These are phyloP conservation scores for Halocaridina rubra DNA, from an alignment of 2,888 invertebrate genomes.

Conservation along the genomic window DNA sequence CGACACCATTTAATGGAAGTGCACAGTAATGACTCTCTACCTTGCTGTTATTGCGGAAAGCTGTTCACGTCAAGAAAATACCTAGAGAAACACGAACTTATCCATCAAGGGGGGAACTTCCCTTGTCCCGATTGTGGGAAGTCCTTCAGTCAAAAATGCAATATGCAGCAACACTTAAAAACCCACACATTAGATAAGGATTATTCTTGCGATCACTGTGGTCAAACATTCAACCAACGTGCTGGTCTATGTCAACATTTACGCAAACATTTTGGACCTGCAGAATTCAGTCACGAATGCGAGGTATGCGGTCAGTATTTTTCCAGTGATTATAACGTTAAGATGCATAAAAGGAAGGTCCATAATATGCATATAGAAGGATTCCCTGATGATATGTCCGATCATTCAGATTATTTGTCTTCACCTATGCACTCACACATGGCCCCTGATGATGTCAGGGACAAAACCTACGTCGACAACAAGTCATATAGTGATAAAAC, in stretches of 20 bases:
- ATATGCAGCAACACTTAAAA: constrained; percentile 63
- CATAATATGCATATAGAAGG: constrained; percentile 61
- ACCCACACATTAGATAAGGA: constrained; percentile 60
- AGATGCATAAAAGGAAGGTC: constrained; percentile 61
- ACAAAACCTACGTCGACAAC: no score
- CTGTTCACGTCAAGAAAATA: constrained; percentile 62
- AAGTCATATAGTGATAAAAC: no score
- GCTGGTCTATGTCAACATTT: constrained; percentile 62
- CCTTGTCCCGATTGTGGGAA: constrained; percentile 63
- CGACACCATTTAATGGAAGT: constrained; percentile 61
- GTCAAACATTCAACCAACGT: constrained; percentile 61
- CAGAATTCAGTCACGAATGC: constrained; percentile 61
- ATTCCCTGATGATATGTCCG: constrained; percentile 53
- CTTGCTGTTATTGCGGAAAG: constrained; percentile 63
- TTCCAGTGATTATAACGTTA: constrained; percentile 60
- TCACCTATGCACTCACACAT: constrained; percentile 37
- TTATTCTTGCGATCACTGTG: constrained; percentile 61
- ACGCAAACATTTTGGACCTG: constrained; percentile 58
- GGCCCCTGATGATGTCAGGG: constrained; percentile 44
- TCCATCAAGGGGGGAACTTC: constrained; percentile 62
- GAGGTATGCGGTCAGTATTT: constrained; percentile 59
- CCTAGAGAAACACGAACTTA: constrained; percentile 61
- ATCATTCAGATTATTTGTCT: constrained; percentile 54
- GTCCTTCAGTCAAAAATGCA: constrained; percentile 60
- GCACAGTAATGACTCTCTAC: constrained; percentile 62